Conservation (phyloP, 2,113 vertebrate species). For the Pampusana beccarii region DNA sequence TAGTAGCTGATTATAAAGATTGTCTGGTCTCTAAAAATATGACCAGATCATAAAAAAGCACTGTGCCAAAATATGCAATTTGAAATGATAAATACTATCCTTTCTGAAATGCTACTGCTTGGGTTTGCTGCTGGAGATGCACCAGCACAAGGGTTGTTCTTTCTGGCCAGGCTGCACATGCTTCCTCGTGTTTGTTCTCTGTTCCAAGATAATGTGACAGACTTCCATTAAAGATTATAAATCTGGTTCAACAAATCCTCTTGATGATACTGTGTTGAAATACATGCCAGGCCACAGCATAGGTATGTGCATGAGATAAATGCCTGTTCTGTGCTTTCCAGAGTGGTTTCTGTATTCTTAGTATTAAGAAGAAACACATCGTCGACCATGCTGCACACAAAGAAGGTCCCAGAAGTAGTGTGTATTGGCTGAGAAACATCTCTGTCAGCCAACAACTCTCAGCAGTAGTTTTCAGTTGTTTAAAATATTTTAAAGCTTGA, state of each 20-base stretch:
- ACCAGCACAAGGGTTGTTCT: not conserved
- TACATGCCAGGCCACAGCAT: rapidly evolving
- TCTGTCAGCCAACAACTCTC: not conserved
- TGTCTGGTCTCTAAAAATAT: not conserved
- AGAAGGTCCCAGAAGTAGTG: not conserved
- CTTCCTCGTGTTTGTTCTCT: not conserved
- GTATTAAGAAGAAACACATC: not conserved
- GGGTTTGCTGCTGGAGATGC: not conserved
- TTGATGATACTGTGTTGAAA: not conserved
- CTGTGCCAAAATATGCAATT: not conserved
- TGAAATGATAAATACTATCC: not conserved
- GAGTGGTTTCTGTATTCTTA: not conserved
- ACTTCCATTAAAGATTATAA: not conserved
- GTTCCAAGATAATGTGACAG: not conserved
- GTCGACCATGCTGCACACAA: not conserved
- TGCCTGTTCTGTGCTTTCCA: not conserved
- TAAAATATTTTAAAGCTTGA: not conserved
- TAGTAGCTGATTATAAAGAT: not conserved
- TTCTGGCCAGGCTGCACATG: not conserved
- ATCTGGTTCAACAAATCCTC: not conserved
- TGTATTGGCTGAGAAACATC: not conserved
- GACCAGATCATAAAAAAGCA: not conserved
- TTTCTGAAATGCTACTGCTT: not conserved
- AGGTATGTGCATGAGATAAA: not conserved
- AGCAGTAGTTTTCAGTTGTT: not conserved